A percentile compares a stretch with the other conserved stretches of the same genome.
These are phyloP conservation scores for Bruchidius siliquastri DNA, from an alignment of 2,888 invertebrate species.

Conservation along the genomic window DNA sequence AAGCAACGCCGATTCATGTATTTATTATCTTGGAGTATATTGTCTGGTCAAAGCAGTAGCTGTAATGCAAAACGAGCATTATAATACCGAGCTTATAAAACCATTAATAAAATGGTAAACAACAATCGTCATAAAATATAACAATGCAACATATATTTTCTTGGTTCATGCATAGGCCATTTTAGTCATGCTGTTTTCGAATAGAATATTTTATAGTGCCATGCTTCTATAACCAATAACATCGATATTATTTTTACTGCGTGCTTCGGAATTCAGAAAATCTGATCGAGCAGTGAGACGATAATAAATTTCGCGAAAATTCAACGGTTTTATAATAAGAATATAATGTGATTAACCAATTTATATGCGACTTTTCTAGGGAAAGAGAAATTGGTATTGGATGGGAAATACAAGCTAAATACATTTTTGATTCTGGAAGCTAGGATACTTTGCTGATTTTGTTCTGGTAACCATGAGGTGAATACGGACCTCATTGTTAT, in stretches of 20 bases:
- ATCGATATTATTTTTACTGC: not conserved
- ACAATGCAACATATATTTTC: slow-evolving; percentile 8
- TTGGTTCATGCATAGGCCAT: slow-evolving; percentile 6
- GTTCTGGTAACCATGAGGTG: no score
- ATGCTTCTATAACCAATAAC: slow-evolving; percentile 1
- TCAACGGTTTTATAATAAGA: no score
- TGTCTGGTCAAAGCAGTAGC: not conserved
- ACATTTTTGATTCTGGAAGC: no score
- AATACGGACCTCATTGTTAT: no score
- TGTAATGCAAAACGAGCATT: not conserved
- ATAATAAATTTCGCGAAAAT: not conserved
- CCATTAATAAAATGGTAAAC: slow-evolving; percentile 13
- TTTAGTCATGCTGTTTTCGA: not conserved
- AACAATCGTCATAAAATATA: slow-evolving; percentile 16
- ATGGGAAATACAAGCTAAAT: no score
- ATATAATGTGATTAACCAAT: no score
- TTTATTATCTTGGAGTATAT: not conserved
- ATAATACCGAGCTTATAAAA: not conserved
- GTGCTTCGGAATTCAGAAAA: not conserved
- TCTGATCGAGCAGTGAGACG: not conserved
- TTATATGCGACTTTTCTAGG: no score
- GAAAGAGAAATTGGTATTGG: no score
- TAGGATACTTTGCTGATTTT: no score
- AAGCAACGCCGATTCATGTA: not conserved
- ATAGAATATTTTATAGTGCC: slow-evolving; percentile 2